Evolutionary conservation across 2,888 invertebrate species (phyloP), one percentile per base, ranked within the genome.

Genomic region (Scaptomyza reducta): DNA sequence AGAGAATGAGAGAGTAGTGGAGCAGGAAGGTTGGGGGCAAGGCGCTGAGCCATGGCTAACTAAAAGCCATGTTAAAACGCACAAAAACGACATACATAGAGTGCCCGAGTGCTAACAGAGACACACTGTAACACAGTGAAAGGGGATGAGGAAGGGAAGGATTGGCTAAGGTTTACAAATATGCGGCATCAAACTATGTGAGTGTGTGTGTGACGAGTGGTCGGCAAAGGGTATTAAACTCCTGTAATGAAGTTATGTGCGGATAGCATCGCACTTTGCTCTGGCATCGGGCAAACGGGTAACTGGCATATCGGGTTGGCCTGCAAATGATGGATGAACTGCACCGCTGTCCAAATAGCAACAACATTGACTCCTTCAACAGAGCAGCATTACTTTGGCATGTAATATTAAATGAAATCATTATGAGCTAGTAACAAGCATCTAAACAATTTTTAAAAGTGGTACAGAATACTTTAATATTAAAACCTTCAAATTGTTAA

Each of bases 171-270:
- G 40, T 16, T 16, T 18, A 38, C 33, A 18, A 13, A 22, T 40
- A 22, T 42, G 51, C 31, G 29, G 58, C 73, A 59, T 72, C 73
- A 75, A 74, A 74, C 7, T n/a, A 16, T 10, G 14, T 41, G 10
- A 11, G 35, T 10, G n/a, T 31, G 18, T 31, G 31, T 22, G 22
- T 29, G 38, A 31, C 9, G 10, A 3, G 27, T 29, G 7, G 27
- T 1, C 5, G 27, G 27, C 7, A 6, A 6, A 31, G 31, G 33
- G 59, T 74, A 68, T 65, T 64, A 79, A 87, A 89, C 82, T 89
- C 87, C 75, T 78, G 70, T 89, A 89, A 90, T 88, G 84, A 90
- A 89, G 89, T 89, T 90, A 88, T 82, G 77, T 81, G 74, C 80
- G 82, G 82, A 82, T 87, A 77, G 78, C 81, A 79, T 79, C 82